Conservation (phyloP, 2,888 invertebrate species). For the Lucinisca nassula region DNA sequence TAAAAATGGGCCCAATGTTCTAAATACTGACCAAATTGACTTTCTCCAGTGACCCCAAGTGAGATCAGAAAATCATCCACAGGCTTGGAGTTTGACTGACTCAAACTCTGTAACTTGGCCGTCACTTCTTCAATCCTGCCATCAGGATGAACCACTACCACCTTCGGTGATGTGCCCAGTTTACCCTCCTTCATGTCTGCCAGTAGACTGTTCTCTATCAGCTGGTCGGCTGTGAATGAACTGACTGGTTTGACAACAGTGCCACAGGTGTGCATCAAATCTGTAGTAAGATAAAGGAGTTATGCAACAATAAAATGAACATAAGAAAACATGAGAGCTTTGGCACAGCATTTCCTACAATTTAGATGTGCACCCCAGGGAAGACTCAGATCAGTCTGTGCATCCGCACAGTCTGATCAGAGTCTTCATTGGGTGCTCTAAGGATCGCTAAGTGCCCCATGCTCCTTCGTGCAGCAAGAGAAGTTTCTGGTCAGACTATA, state of each 20-base stretch:
- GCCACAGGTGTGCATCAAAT: slow-evolving; percentile 51
- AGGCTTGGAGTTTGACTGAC: slow-evolving; percentile 69
- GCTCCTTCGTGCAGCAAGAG: no score
- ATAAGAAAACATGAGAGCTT: no score
- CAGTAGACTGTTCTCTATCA: slow-evolving; percentile 80
- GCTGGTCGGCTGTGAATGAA: slow-evolving; percentile 76
- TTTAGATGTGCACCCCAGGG: no score
- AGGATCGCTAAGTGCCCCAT: no score
- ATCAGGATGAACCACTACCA: slow-evolving; percentile 85
- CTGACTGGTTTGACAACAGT: slow-evolving; percentile 57
- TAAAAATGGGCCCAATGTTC: no score
- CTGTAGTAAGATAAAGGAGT: no score
- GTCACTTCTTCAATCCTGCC: slow-evolving; percentile 84
- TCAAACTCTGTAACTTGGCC: slow-evolving; percentile 74
- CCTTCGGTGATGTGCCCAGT: slow-evolving; percentile 82
- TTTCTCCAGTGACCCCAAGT: slow-evolving; percentile 62
- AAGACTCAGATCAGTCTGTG: no score
- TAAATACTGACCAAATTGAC: slow-evolving; percentile 60
- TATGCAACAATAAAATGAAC: no score
- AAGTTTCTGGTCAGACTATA: no score
- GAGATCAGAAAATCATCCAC: slow-evolving; percentile 69
- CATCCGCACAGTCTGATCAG: no score
- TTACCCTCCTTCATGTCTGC: slow-evolving; percentile 82
- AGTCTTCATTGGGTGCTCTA: no score
- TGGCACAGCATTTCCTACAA: no score